phyloP scores from a whole-genome alignment of 1,140 invertebrate species.

The Ectropis grisescens region DNA sequence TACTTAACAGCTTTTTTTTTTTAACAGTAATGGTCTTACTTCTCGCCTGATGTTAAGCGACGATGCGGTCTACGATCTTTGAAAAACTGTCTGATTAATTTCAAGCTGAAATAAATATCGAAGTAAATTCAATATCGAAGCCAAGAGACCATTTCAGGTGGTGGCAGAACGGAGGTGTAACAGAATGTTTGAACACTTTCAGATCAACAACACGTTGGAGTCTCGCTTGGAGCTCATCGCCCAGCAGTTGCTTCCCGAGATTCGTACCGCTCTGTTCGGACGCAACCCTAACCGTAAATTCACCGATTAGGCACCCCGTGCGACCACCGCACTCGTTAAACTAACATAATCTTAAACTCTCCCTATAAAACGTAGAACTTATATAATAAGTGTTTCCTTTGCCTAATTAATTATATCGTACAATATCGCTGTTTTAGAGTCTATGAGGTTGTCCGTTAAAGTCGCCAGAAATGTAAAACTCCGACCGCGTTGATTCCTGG shows the following conservation, averaged over 20 bases:
- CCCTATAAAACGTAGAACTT: too few relatives aligned
- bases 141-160: too few relatives aligned
- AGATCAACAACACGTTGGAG: constrained; percentile 94
- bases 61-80: too few relatives aligned
- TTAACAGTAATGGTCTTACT: too few relatives aligned
- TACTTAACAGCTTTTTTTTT: too few relatives aligned
- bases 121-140: too few relatives aligned
- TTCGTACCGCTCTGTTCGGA: constrained; percentile 94
- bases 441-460: constrained; percentile 31
- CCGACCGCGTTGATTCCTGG: constrained; percentile 30
- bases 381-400: constrained; percentile 63
- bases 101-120: too few relatives aligned
- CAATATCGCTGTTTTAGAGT: constrained; percentile 54
- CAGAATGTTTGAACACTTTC: too few relatives aligned
- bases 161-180: too few relatives aligned
- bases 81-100: too few relatives aligned
- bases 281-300: constrained; percentile 97
- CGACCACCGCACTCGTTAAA: constrained; percentile 39
- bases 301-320: constrained; percentile 82
- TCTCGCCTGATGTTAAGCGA: too few relatives aligned
- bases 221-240: constrained; percentile 94
- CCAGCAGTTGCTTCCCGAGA: constrained; percentile 92
- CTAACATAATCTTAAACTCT: too few relatives aligned
- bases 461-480: constrained; percentile 38
- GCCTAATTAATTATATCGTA: constrained; percentile 64